Evolutionary conservation across 2,113 vertebrate species (phyloP).

Genomic region (Neofelis nebulosa): DNA sequence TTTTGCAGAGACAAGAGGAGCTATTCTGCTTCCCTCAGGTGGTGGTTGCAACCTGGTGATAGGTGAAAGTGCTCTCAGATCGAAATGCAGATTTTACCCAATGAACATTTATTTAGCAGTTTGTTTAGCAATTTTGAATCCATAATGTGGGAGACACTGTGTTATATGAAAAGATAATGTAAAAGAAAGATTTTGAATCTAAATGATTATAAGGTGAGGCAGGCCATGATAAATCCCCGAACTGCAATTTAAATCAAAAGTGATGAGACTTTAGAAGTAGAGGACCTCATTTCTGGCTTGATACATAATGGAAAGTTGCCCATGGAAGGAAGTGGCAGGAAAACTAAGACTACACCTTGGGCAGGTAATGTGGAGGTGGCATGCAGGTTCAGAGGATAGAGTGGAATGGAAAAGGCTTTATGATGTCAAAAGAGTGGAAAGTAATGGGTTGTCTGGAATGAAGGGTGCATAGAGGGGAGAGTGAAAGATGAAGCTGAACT

Average conservation of each 20-base stretch:
- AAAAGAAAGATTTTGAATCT: not conserved
- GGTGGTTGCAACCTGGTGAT: not conserved
- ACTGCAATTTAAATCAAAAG: not conserved
- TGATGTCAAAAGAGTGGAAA: not conserved
- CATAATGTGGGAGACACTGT: not conserved
- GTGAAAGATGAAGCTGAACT: not conserved
- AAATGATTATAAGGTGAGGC: not conserved
- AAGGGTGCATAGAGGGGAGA: fast-evolving
- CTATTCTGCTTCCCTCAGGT: not conserved
- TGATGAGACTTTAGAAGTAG: not conserved
- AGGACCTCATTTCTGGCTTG: not conserved
- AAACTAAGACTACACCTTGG: not conserved
- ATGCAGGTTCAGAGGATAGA: not conserved
- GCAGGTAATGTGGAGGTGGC: not conserved
- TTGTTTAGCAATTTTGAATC: not conserved
- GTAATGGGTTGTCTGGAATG: not conserved
- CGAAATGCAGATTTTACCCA: not conserved
- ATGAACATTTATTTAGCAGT: not conserved
- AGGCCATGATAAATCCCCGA: not conserved
- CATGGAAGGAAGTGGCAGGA: not conserved
- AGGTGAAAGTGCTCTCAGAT: not conserved
- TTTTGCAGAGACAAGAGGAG: not conserved
- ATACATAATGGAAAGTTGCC: not conserved
- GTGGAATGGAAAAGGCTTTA: not conserved
- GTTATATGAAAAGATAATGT: not conserved